A percentile compares a stretch with the other conserved stretches of the same genome.
Evolutionary conservation across 2,797 vertebrate species (phyloP).

Genomic region (Aplochiton taeniatus): DNA sequence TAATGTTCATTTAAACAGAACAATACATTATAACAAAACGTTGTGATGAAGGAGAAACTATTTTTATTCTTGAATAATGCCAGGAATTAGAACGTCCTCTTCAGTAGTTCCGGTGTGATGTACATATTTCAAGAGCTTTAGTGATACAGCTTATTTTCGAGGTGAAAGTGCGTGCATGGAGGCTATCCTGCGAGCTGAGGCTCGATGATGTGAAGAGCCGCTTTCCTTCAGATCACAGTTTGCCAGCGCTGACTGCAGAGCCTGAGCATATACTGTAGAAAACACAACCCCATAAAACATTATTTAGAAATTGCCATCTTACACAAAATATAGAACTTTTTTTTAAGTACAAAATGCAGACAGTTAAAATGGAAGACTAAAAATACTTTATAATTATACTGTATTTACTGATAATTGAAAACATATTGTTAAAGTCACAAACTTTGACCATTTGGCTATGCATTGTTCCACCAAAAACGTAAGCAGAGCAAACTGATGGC

Average conservation of each 20-base stretch:
- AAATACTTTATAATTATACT: no score
- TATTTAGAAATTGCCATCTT: not conserved
- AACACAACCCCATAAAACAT: conserved; percentile 19
- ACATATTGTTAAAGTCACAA: no score
- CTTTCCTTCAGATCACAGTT: conserved; percentile 69
- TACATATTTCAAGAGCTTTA: not conserved
- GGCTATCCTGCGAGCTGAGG: conserved; percentile 57
- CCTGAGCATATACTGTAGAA: conserved; percentile 80
- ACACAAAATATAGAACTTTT: no score
- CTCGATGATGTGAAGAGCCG: conserved; percentile 17
- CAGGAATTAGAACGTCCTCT: not conserved
- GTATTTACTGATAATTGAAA: no score
- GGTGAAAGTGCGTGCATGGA: conserved; percentile 41
- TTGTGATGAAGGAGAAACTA: no score
- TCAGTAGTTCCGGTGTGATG: not conserved
- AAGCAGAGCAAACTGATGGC: not conserved
- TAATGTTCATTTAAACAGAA: no score
- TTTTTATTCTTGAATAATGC: not conserved
- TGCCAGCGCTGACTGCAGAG: conserved; percentile 77
- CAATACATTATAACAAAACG: no score
- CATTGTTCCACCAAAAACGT: no score
- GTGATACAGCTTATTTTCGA: conserved; percentile 33
- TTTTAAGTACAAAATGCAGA: no score
- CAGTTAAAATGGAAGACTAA: no score
- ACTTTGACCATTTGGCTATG: no score